Evolutionary conservation across 2,113 vertebrate species (phyloP).

Genomic region (Mandrillus leucophaeus): DNA sequence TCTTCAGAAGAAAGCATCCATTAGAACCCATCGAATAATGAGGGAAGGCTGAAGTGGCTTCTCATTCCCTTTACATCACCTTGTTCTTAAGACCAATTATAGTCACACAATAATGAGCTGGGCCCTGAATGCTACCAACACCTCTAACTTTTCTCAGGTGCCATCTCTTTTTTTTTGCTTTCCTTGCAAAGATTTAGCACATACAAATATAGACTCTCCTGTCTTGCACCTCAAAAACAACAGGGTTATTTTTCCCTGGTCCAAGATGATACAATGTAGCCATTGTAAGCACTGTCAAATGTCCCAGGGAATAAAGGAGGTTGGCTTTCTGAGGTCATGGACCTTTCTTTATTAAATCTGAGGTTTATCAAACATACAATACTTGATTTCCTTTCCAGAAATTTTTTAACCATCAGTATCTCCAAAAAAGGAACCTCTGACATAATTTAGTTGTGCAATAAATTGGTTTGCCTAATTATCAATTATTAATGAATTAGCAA

Average conservation of each 20-base stretch:
- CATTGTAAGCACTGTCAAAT: neutral
- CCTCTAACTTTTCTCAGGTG: slow-evolving; percentile 21
- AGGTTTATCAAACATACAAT: neutral
- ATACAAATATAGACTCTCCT: slow-evolving; percentile 59
- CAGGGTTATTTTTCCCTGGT: neutral
- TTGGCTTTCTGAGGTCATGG: neutral
- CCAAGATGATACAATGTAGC: neutral
- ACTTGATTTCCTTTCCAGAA: neutral
- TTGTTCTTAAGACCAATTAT: neutral
- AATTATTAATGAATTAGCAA: slow-evolving; percentile 59
- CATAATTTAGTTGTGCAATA: neutral
- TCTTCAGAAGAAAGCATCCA: neutral
- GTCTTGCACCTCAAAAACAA: slow-evolving; percentile 52
- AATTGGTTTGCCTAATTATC: slow-evolving; percentile 32
- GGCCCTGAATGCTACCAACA: neutral
- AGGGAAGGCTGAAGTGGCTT: neutral
- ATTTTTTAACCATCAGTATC: neutral
- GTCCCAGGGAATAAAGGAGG: neutral
- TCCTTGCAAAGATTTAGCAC: neutral
- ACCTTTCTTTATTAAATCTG: neutral
- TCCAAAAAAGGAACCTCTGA: neutral
- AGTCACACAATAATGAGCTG: neutral
- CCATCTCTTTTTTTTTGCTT: neutral
- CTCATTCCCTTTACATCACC: neutral
- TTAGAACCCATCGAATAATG: neutral